Evolutionary conservation across 2,888 invertebrate species (phyloP).

Genomic region (Conistra vaccinii): DNA sequence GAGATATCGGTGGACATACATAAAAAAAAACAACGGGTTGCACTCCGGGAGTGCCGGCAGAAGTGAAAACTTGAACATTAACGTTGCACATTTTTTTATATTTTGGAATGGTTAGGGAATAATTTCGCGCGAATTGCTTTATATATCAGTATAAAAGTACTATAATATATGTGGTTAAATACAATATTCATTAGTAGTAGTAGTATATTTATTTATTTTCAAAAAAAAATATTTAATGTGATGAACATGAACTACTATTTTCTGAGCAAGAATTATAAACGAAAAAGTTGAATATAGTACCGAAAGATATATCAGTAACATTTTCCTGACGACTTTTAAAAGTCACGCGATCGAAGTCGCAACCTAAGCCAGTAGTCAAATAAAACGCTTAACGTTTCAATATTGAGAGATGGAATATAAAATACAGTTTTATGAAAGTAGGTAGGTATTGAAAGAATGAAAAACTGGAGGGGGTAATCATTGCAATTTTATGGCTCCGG

Average conservation of each 20-base stretch:
- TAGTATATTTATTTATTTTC: too few relatives aligned
- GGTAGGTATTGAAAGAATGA: conserved; percentile 15
- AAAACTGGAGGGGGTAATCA: conserved; percentile 21
- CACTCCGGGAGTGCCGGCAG: too few relatives aligned
- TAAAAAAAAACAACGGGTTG: too few relatives aligned
- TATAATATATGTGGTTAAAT: too few relatives aligned
- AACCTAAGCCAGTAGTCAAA: conserved; percentile 27
- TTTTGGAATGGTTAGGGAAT: too few relatives aligned
- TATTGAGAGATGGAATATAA: conserved; percentile 26
- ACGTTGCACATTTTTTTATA: too few relatives aligned
- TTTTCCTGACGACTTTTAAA: conserved; percentile 5
- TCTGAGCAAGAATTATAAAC: not conserved
- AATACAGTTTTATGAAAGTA: conserved; percentile 15
- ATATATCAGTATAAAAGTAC: too few relatives aligned
- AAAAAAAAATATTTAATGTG: not conserved
- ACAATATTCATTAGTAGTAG: too few relatives aligned
- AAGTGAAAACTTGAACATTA: too few relatives aligned
- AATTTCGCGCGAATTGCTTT: too few relatives aligned
- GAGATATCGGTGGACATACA: too few relatives aligned
- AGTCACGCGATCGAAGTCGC: conserved; percentile 11
- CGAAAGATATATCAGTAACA: not conserved
- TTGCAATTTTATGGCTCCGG: conserved; percentile 38
- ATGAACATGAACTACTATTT: not conserved
- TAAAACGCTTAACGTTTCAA: conserved; percentile 34
- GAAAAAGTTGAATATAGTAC: not conserved